Conservation (phyloP, 2,888 invertebrate genomes). For the Nomada goodeniana region DNA sequence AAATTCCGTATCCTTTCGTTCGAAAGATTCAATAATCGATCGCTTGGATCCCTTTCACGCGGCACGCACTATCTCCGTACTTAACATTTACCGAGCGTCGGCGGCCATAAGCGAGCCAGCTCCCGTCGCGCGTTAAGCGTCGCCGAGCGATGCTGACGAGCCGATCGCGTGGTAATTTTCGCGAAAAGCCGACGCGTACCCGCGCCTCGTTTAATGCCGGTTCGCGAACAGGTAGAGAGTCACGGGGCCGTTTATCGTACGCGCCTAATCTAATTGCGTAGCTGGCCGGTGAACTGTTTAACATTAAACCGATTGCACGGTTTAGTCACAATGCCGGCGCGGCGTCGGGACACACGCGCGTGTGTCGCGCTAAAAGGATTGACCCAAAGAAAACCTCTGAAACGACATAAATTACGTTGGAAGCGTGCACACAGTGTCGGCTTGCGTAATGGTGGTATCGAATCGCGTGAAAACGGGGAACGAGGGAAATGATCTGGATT, state of each 20-base stretch:
- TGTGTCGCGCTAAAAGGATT: conserved; percentile 81
- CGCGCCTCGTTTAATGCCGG: conserved; percentile 33
- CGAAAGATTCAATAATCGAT: too few relatives aligned
- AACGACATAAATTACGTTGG: conserved; percentile 81
- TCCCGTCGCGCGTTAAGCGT: conserved; percentile 6
- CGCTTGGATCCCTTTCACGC: too few relatives aligned
- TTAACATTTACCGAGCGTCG: not conserved
- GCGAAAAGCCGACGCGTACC: conserved; percentile 3
- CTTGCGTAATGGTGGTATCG: conserved; percentile 72
- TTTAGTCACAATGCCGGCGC: conserved; percentile 19
- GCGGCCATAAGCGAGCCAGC: not conserved
- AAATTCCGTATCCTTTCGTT: too few relatives aligned
- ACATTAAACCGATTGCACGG: conserved; percentile 59
- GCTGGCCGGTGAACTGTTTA: conserved; percentile 51
- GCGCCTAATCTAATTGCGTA: conserved; percentile 61
- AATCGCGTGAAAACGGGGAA: conserved; percentile 9
- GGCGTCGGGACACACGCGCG: conserved; percentile 45
- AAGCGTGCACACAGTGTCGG: conserved; percentile 65
- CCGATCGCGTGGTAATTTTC: conserved; percentile 31
- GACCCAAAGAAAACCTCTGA: conserved; percentile 83
- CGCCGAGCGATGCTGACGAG: conserved; percentile 26
- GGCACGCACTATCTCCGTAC: too few relatives aligned
- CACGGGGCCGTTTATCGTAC: conserved; percentile 41
- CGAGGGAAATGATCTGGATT: conserved; percentile 7
- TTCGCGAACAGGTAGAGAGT: conserved; percentile 21